Evolutionary conservation across 2,888 invertebrate genomes (phyloP).

Genomic region (Apotomis turbidana): DNA sequence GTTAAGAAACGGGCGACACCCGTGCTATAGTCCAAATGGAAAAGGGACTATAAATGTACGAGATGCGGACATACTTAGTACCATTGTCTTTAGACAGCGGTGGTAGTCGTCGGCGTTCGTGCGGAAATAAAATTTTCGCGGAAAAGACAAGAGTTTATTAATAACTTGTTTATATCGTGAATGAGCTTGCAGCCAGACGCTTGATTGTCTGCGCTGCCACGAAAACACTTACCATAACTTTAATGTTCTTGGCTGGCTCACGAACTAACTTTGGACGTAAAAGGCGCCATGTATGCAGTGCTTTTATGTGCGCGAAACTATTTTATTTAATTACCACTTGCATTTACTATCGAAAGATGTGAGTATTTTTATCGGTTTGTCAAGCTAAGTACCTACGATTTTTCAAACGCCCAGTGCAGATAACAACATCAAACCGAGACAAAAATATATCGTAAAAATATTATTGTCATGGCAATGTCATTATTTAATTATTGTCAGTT

Average conservation of each 20-base stretch:
- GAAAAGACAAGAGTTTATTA: slow-evolving; percentile 48
- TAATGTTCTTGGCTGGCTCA: slow-evolving; percentile 17
- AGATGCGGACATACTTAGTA: neutral
- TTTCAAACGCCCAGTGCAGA: too few relatives aligned
- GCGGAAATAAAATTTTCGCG: slow-evolving; percentile 55
- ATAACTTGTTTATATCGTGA: slow-evolving; percentile 37
- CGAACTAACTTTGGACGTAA: slow-evolving; percentile 12
- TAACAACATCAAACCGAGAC: too few relatives aligned
- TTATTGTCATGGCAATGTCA: too few relatives aligned
- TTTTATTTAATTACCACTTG: slow-evolving; percentile 14
- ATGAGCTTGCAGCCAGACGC: slow-evolving; percentile 24
- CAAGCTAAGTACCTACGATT: neutral
- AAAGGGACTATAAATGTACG: slow-evolving; percentile 12
- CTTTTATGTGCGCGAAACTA: slow-evolving; percentile 16
- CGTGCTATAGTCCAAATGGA: slow-evolving; percentile 33
- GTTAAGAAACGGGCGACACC: slow-evolving; percentile 57
- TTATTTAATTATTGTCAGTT: too few relatives aligned
- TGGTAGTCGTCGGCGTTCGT: slow-evolving; percentile 46
- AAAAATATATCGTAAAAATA: too few relatives aligned
- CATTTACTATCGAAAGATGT: slow-evolving; percentile 3
- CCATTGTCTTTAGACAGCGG: neutral
- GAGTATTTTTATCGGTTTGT: neutral
- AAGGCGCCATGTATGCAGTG: slow-evolving; percentile 20
- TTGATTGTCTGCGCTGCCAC: slow-evolving; percentile 25
- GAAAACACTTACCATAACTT: slow-evolving; percentile 35